Evolutionary conservation across 2,113 vertebrate genomes (phyloP).

Genomic region (Mobula hypostoma): DNA sequence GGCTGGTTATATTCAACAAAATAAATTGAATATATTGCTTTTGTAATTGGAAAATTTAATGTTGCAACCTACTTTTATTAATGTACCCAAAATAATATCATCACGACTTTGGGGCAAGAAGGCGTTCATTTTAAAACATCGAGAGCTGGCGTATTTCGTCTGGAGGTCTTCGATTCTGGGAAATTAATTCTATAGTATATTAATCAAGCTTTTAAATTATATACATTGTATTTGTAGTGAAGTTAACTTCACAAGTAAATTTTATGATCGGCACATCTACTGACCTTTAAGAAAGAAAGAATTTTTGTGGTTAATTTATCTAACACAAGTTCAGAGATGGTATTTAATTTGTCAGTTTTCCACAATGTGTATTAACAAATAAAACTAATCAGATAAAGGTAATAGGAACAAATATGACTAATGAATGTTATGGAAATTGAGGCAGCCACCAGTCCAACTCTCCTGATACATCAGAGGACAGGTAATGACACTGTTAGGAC

Average conservation of each 20-base stretch:
- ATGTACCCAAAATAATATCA: not conserved
- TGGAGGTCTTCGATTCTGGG: not conserved
- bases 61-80: not conserved
- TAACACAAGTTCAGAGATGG: not conserved
- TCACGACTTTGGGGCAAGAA: not conserved
- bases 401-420: not conserved
- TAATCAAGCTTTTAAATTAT: constrained; percentile 23
- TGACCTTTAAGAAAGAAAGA: constrained; percentile 10
- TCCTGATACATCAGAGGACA: not conserved
- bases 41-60: not conserved
- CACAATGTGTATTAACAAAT: not conserved
- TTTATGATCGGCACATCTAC: not conserved
- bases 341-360: not conserved
- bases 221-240: not conserved
- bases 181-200: constrained; percentile 22
- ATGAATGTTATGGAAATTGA: not conserved
- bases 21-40: not conserved
- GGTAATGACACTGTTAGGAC: not conserved
- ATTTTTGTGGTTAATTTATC: not conserved
- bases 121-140: constrained; percentile 26
- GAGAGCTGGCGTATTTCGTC: not conserved
- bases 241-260: constrained; percentile 12
- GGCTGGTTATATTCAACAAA: not conserved
- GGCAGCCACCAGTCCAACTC: not conserved
- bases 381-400: constrained; percentile 4